Evolutionary conservation across 2,888 invertebrate genomes (phyloP).

Genomic region (Azorinus chamasolen): DNA sequence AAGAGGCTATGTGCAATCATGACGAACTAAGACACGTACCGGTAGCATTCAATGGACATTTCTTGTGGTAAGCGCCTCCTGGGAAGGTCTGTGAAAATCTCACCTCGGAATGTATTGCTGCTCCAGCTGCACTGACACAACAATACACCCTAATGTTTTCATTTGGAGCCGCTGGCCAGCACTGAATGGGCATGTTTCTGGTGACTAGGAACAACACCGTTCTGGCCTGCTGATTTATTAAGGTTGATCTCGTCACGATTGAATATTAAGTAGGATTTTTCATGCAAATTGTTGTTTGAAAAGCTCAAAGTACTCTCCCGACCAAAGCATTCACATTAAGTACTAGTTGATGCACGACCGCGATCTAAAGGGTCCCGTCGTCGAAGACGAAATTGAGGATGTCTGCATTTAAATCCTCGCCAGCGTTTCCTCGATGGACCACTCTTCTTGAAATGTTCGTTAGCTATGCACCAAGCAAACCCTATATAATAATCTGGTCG

Average conservation of each 20-base stretch:
- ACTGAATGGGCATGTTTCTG: conserved; percentile 25
- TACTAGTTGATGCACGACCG: conserved; percentile 34
- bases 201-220: conserved; percentile 33
- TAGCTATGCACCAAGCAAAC: conserved; percentile 49
- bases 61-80: no score
- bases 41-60: no score
- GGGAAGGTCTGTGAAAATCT: no score
- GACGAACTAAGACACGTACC: no score
- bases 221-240: conserved; percentile 40
- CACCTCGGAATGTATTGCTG: no score
- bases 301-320: no score
- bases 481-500: conserved; percentile 12
- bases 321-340: conserved; percentile 15
- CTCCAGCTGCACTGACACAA: no score
- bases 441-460: conserved; percentile 21
- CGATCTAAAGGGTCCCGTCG: conserved; percentile 38
- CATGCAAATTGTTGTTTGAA: conserved; percentile 21
- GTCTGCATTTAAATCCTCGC: conserved; percentile 25
- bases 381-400: conserved; percentile 25
- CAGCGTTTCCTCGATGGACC: conserved; percentile 39
- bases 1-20: no score
- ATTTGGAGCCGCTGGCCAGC: no score
- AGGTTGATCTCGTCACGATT: conserved; percentile 47
- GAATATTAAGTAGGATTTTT: conserved; percentile 32
- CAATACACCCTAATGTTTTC: no score